Percentiles rank a stretch among this genome's conserved stretches.
Conservation (phyloP, 2,888 invertebrate genomes). For the Protonemura montana region DNA sequence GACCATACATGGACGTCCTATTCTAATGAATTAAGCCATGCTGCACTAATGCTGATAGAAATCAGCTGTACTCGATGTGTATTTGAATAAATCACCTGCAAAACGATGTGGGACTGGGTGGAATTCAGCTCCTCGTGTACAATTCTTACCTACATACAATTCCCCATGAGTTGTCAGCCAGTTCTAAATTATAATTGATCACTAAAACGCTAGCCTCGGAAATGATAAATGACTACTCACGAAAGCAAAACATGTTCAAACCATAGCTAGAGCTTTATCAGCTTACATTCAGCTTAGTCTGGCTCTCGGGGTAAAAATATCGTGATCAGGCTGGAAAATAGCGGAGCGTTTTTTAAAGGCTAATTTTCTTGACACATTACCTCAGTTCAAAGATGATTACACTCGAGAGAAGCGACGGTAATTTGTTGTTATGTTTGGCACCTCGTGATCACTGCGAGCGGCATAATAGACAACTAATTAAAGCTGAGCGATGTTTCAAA, state of each 20-base stretch:
- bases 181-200: neutral
- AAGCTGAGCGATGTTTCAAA: neutral
- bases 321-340: neutral
- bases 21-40: neutral
- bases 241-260: slow-evolving; percentile 7
- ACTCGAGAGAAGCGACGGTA: neutral
- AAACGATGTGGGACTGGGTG: slow-evolving; percentile 8
- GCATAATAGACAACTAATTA: neutral
- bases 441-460: neutral
- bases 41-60: neutral
- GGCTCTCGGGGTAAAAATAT: neutral
- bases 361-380: slow-evolving; percentile 8
- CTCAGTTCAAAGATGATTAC: neutral
- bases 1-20: neutral
- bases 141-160: slow-evolving; percentile 7
- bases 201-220: slow-evolving; percentile 12
- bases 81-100: neutral
- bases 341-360: neutral
- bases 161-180: slow-evolving; percentile 7
- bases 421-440: neutral
- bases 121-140: neutral
- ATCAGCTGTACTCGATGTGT: slow-evolving; percentile 4
- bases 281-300: slow-evolving; percentile 7
- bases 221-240: slow-evolving; percentile 12
- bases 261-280: neutral